A percentile compares a stretch with the other conserved stretches of the same genome.
Evolutionary conservation across 2,888 invertebrate genomes (phyloP).

Genomic region (Scaptomyza polygonia): DNA sequence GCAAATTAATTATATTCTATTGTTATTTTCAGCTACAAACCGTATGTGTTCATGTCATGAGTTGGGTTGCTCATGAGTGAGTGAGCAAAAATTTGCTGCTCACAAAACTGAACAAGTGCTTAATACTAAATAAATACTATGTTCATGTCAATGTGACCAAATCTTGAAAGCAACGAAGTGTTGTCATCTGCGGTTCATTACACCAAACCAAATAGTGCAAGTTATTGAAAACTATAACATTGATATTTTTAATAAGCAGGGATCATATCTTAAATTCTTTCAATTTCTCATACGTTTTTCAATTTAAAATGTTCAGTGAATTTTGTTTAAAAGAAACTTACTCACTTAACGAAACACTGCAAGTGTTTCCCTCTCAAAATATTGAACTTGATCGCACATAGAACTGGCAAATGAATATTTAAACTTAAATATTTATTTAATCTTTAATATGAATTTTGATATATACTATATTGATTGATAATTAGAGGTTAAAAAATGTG

Average conservation of each 20-base stretch:
- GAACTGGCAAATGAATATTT: background rate
- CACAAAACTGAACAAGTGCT: no score
- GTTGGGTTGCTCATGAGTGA: no score
- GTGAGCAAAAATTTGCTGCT: no score
- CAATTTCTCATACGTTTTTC: background rate
- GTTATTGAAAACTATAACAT: background rate
- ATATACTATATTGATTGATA: no score
- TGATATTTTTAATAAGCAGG: background rate
- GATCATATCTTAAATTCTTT: no score
- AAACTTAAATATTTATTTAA: no score
- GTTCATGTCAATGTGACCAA: slow-evolving; percentile 61
- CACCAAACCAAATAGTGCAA: background rate
- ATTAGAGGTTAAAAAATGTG: no score
- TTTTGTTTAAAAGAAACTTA: background rate
- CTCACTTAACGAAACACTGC: slow-evolving; percentile 11
- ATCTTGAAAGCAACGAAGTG: slow-evolving; percentile 11
- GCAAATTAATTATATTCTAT: slow-evolving; percentile 47
- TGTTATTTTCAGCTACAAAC: slow-evolving; percentile 69
- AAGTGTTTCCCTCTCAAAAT: no score
- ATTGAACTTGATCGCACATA: background rate
- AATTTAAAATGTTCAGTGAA: background rate
- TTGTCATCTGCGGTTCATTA: background rate
- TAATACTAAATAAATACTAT: no score
- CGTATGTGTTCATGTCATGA: slow-evolving; percentile 75
- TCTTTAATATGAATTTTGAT: no score